Evolutionary conservation across 2,797 vertebrate genomes (phyloP), one percentile per base, ranked within the genome.

Genomic region (Spinus pinus): DNA sequence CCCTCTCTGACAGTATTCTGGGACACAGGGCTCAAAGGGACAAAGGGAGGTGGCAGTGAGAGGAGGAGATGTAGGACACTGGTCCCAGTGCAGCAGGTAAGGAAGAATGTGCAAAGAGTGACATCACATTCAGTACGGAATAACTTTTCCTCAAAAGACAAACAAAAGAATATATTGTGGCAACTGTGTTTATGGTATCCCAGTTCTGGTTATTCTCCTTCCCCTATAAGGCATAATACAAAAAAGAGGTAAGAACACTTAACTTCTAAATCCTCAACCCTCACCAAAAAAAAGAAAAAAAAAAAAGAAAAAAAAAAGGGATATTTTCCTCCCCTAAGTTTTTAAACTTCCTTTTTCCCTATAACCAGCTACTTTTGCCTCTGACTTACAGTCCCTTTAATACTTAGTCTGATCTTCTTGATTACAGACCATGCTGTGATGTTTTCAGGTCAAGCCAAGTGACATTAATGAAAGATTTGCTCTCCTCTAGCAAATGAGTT

Each of bases 371-470:
- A 86, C 57, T 20, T 94, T 64, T 80, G 30, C 56, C 60, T 85
- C 46, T 62, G 14, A 70, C 39, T 81, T 64, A 49, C 27, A 61
- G 20, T 42, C 30, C 24, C 12, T 80, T 78, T 73, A 80, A 89
- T 19, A 74, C 11, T 82, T 30, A 73, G 44, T 14, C 42, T 53
- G 33, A 89, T 82, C 44, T 60, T 77, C 71, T 44, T 60, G 51
- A 82, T 92, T 82, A 65, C 30, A 85, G 46, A 70, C 46, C 51
- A 71, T 8, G n/a, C 41, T 88, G 39, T 61, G 61, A 93, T 83
- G 50, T 80, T 94, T 91, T 54, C 65, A 83, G 65, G 82, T 74
- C 75, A 71, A 81, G 88, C 24, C 57, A 70, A 74, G 61, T 39
- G 49, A 77, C 22, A 28, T 35, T 24, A 92, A 21, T 31, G 31